phyloP scores from a whole-genome alignment of 2,888 invertebrate genomes.

The Rosalia funebris region DNA sequence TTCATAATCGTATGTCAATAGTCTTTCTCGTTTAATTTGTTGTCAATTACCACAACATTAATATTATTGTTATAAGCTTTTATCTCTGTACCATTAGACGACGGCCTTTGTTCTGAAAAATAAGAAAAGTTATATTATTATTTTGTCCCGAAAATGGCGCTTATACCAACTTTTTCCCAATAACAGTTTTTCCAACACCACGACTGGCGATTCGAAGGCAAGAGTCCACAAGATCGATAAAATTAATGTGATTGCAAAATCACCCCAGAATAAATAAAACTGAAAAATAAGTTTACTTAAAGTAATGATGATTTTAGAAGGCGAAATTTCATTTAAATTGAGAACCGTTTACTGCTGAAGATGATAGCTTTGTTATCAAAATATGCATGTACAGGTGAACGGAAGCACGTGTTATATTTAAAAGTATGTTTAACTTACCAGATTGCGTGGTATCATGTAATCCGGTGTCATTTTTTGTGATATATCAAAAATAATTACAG shows the following conservation, averaged over 20 bases:
- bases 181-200: constrained; percentile 33
- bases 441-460: background rate
- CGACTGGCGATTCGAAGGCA: constrained; percentile 39
- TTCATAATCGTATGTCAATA: too few species aligned
- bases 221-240: constrained; percentile 32
- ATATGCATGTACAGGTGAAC: too few species aligned
- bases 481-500: background rate
- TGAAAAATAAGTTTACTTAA: constrained; percentile 14
- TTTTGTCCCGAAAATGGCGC: background rate
- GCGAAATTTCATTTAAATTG: background rate
- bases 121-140: background rate
- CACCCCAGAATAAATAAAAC: constrained; percentile 29
- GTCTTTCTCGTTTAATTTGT: too few species aligned
- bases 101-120: background rate
- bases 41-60: background rate
- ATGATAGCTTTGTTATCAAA: too few species aligned
- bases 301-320: background rate
- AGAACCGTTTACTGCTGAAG: background rate
- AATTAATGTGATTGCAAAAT: constrained; percentile 18
- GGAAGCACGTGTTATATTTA: background rate
- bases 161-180: constrained; percentile 9
- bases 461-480: background rate
- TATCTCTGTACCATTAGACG: background rate
- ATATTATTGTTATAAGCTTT: background rate
- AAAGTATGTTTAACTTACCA: constrained; percentile 1